Conservation (phyloP, 2,113 vertebrate species). For the Spea multiplicata region DNA sequence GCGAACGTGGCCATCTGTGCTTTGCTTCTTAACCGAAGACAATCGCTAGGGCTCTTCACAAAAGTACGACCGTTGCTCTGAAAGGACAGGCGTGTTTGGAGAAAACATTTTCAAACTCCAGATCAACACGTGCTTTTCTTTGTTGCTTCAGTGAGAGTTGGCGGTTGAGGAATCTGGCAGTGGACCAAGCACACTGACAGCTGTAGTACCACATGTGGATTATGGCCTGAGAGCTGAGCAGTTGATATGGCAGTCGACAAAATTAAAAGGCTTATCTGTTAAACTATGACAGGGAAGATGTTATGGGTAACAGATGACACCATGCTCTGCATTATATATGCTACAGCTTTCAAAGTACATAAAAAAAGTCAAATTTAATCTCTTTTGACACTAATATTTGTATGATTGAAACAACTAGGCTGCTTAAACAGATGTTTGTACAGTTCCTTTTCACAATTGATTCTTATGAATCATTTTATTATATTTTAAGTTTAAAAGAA, state of each 20-base stretch:
- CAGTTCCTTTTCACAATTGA: background rate
- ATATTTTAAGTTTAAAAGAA: no score
- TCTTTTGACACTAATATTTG: background rate
- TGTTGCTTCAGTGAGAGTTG: constrained; percentile 34
- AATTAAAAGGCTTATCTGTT: constrained; percentile 25
- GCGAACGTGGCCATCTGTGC: constrained; percentile 34
- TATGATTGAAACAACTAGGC: background rate
- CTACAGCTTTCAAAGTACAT: background rate
- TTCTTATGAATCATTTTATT: no score
- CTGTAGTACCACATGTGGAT: constrained; percentile 45
- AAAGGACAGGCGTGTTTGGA: constrained; percentile 35
- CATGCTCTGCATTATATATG: constrained; percentile 5
- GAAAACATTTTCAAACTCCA: constrained; percentile 37
- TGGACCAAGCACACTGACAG: constrained; percentile 27
- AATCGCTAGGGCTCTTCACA: constrained; percentile 31
- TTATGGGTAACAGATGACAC: constrained; percentile 29
- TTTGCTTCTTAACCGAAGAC: constrained; percentile 13
- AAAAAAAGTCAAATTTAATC: background rate
- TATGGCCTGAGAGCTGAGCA: constrained; percentile 30
- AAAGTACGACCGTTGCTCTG: constrained; percentile 37
- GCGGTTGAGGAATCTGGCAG: constrained; percentile 36
- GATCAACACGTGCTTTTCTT: constrained; percentile 40
- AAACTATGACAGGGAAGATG: constrained; percentile 11
- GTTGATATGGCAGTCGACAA: constrained; percentile 37
- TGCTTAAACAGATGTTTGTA: background rate